Percentiles rank a stretch among this genome's conserved stretches.
Conservation (phyloP, 2,888 invertebrate genomes). For the Flexamia atlantica region DNA sequence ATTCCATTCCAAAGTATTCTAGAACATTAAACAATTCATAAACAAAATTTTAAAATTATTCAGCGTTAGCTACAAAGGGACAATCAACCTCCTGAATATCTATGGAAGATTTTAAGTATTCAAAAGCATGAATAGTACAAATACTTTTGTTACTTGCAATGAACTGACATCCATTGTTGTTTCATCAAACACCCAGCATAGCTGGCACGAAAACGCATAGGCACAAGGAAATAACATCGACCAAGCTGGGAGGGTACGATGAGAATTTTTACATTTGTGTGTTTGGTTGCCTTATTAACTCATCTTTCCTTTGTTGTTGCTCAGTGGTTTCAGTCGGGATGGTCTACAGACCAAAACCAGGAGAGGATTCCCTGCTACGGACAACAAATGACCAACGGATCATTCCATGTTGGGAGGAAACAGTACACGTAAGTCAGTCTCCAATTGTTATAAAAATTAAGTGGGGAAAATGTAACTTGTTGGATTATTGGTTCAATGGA, state of each 20-base stretch:
- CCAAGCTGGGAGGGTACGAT: too few species aligned
- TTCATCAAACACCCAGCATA: neutral
- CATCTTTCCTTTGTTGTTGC: neutral
- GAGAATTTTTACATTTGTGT: neutral
- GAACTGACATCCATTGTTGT: slow-evolving; percentile 7
- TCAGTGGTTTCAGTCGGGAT: neutral
- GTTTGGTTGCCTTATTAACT: neutral
- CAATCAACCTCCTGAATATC: neutral
- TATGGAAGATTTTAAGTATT: neutral
- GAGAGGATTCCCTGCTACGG: neutral
- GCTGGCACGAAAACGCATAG: too few species aligned
- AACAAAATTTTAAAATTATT: neutral
- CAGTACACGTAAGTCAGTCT: slow-evolving; percentile 2
- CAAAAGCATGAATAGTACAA: neutral
- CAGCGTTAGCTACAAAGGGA: neutral
- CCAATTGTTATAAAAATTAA: too few species aligned
- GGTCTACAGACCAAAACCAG: neutral
- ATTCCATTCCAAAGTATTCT: too few species aligned
- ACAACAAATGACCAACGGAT: slow-evolving; percentile 3
- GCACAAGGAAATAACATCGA: too few species aligned
- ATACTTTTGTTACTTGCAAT: neutral
- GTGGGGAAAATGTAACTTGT: too few species aligned
- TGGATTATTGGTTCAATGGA: too few species aligned
- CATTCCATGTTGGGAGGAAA: slow-evolving; percentile 2
- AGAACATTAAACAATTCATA: neutral